Percentiles rank a stretch among this genome's conserved stretches.
Conservation (phyloP, 1,140 invertebrate species). For the Idris sp. region DNA sequence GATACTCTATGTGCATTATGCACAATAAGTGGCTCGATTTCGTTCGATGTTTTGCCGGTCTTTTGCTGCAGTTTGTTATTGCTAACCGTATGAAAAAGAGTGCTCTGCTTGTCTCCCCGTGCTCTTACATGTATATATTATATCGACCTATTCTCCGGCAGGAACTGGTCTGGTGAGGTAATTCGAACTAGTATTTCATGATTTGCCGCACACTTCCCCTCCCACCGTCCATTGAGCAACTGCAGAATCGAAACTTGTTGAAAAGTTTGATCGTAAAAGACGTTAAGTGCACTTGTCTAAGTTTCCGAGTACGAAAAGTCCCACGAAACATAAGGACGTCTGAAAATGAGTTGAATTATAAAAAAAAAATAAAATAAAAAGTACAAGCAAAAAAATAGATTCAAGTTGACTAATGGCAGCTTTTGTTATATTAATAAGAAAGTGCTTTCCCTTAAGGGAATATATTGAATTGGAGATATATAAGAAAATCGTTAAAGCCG, state of each 20-base stretch:
- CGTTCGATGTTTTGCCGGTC: conserved; percentile 16
- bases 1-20: conserved; percentile 25
- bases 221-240: conserved; percentile 53
- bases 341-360: conserved; percentile 54
- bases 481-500: conserved; percentile 28
- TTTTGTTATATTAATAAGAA: too few species aligned
- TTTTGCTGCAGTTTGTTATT: conserved; percentile 53
- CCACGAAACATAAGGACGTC: conserved; percentile 61
- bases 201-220: conserved; percentile 35
- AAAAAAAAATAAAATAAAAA: conserved; percentile 45
- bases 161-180: conserved; percentile 50
- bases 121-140: conserved; percentile 52
- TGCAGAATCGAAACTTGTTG: conserved; percentile 66
- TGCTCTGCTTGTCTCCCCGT: neutral
- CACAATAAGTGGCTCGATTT: conserved; percentile 37
- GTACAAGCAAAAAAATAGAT: conserved; percentile 42
- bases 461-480: too few species aligned
- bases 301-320: conserved; percentile 63
- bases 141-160: conserved; percentile 53
- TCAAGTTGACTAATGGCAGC: too few species aligned
- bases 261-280: conserved; percentile 66
- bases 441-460: too few species aligned
- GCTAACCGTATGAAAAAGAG: neutral
- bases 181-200: conserved; percentile 63
- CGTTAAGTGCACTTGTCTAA: conserved; percentile 65